Evolutionary conservation across 2,113 vertebrate species (phyloP).

Genomic region (Spilogale gracilis): DNA sequence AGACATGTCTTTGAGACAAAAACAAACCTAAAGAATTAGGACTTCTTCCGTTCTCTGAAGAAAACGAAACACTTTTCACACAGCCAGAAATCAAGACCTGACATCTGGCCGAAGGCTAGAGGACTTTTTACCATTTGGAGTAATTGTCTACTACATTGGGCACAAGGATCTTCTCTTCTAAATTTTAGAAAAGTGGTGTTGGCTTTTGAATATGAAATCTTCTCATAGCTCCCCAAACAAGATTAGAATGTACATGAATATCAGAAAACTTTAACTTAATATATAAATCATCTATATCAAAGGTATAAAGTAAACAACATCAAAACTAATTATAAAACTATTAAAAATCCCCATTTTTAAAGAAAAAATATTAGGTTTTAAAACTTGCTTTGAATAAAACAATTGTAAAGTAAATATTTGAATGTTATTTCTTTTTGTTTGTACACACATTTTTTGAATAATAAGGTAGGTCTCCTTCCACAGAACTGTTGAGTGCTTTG

Average conservation of each 20-base stretch:
- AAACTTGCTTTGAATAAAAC: conserved; percentile 79
- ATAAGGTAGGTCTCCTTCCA: not conserved
- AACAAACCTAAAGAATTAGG: conserved; percentile 28
- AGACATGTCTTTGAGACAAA: conserved; percentile 30
- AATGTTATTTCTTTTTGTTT: conserved; percentile 54
- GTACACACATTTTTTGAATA: not conserved
- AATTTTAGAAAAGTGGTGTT: conserved; percentile 37
- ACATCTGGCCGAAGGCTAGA: not conserved
- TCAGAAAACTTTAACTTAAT: conserved; percentile 69
- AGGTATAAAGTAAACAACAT: conserved; percentile 54
- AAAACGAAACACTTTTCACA: conserved; percentile 32
- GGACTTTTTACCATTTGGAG: not conserved
- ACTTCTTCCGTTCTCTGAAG: not conserved
- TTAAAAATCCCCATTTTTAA: conserved; percentile 60
- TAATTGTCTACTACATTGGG: not conserved
- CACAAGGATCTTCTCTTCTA: conserved; percentile 3
- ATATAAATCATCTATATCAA: conserved; percentile 64
- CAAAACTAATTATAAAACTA: conserved; percentile 68
- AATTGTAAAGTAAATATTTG: conserved; percentile 65
- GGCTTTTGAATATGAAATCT: conserved; percentile 56
- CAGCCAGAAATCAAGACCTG: not conserved
- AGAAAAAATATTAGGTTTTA: conserved; percentile 64
- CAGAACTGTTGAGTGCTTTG: not conserved
- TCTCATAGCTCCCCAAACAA: conserved; percentile 30
- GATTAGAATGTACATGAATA: conserved; percentile 61